phyloP scores from a whole-genome alignment of 2,888 invertebrate species.

The Cylindroiulus punctatus region DNA sequence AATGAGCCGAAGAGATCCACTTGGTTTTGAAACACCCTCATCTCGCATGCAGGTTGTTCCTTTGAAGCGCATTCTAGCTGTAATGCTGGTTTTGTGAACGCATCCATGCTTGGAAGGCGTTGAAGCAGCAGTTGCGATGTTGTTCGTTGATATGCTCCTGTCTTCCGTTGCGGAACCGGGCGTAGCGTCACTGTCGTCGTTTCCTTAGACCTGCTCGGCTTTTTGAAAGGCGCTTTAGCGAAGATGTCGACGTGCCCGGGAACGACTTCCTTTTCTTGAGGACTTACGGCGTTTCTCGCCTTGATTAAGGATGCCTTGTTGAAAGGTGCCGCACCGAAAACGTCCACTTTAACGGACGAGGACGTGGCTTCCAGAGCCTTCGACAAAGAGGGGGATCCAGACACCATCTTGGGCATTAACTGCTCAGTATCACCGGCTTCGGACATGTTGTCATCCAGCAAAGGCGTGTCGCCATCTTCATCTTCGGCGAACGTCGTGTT shows the following conservation, averaged over 20 bases:
- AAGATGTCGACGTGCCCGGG: constrained; percentile 73
- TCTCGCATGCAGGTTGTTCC: not conserved
- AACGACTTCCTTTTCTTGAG: constrained; percentile 61
- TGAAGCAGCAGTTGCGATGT: constrained; percentile 36
- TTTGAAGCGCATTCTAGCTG: constrained; percentile 37
- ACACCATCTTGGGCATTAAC: not conserved
- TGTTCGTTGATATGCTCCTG: not conserved
- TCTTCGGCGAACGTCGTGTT: constrained; percentile 73
- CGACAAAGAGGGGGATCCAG: not conserved
- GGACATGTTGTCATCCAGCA: constrained; percentile 78
- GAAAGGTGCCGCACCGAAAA: constrained; percentile 65
- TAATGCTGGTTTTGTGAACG: constrained; percentile 64
- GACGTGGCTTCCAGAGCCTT: constrained; percentile 56
- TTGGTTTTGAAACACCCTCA: not conserved
- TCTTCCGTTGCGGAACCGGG: not conserved
- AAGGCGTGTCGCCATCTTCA: constrained; percentile 79
- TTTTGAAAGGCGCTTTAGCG: constrained; percentile 75
- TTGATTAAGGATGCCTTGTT: constrained; percentile 59
- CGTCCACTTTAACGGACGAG: constrained; percentile 58
- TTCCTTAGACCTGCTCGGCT: constrained; percentile 57
- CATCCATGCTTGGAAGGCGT: constrained; percentile 59
- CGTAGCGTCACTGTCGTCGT: not conserved
- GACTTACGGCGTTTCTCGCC: constrained; percentile 53
- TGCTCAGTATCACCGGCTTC: constrained; percentile 70
- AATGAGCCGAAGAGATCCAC: constrained; percentile 60